phyloP scores from a whole-genome alignment of 2,888 invertebrate genomes.

The Campopleginae sp. region DNA sequence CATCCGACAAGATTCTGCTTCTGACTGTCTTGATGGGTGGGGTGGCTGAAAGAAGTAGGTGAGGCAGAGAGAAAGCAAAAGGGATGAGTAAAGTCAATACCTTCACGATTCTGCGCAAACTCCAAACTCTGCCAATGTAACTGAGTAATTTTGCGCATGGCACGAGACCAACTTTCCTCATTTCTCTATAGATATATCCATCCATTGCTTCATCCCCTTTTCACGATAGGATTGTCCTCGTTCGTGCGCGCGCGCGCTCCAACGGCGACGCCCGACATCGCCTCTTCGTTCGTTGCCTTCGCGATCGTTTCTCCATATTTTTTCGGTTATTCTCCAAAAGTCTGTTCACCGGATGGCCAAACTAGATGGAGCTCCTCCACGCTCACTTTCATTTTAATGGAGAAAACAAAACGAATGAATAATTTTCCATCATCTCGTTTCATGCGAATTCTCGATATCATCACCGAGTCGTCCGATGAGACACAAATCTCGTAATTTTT shows the following conservation, averaged over 20 bases:
- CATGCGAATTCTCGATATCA: not conserved
- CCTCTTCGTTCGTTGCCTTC: not conserved
- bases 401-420: not conserved
- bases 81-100: slow-evolving; percentile 81
- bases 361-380: not conserved
- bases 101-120: slow-evolving; percentile 77
- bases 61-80: slow-evolving; percentile 43
- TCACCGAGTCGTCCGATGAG: too few species aligned
- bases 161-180: slow-evolving; percentile 47
- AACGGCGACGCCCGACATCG: slow-evolving; percentile 59
- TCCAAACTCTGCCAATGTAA: slow-evolving; percentile 76
- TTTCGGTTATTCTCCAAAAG: not conserved
- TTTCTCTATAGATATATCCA: slow-evolving; percentile 8
- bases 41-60: slow-evolving; percentile 28
- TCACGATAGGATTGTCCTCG: slow-evolving; percentile 5
- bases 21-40: slow-evolving; percentile 34
- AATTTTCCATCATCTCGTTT: not conserved
- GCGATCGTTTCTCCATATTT: not conserved
- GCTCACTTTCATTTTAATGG: too few species aligned
- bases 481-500: not conserved
- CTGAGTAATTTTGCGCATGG: slow-evolving; percentile 75
- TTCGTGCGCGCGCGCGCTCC: slow-evolving; percentile 54
- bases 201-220: slow-evolving; percentile 29
- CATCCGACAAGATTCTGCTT: not conserved
- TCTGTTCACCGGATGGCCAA: not conserved